Evolutionary conservation across 2,888 invertebrate genomes (phyloP), one percentile per base, ranked within the genome.

Genomic region (Pterostichus niger): DNA sequence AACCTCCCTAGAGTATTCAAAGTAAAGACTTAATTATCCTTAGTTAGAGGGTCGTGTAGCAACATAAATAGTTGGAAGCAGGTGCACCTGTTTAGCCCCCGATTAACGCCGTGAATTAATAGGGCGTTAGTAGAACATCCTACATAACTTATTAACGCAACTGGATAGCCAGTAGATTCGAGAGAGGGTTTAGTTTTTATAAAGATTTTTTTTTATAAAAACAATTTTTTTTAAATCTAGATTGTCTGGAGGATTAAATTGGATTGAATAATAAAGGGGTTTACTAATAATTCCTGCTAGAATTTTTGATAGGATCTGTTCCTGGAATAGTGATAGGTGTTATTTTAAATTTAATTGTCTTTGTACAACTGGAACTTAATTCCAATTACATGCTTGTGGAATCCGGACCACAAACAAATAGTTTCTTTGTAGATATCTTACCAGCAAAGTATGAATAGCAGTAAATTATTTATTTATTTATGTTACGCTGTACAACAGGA

Each of bases 31-130:
- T 59, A 40, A 78, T 78, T 78, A 78, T 59, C 54, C 9, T 11
- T 78, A 59, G 77, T 78, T 73, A 73, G 73, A 17, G 46, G 73
- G 73, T 35, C 40, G 17, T 15, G 17, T 44, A 24, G 24, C 40
- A 35, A 54, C 35, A 79, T 61, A 56, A 59, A 79, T 79, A 79
- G 24, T 24, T 24, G 24, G 40, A 5, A 59, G 61, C 78, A 79
- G 78, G 78, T 79, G 78, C 78, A 44, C 64, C 59, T 15, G 24
- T 61, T 61, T 64, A 61, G 24, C 59, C 78, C 61, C 13, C 61
- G 78, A 75, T 79, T 79, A 79, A 17, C 33, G 61, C n/a, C 17
- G 11, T 11, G 64, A 44, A 79, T 79, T 79, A 79, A 79, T 59
- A 79, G 61, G 61, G 64, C 64, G 31, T 33, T 64, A 64, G 33